phyloP scores from a whole-genome alignment of 2,113 vertebrate genomes.

The Conger conger region DNA sequence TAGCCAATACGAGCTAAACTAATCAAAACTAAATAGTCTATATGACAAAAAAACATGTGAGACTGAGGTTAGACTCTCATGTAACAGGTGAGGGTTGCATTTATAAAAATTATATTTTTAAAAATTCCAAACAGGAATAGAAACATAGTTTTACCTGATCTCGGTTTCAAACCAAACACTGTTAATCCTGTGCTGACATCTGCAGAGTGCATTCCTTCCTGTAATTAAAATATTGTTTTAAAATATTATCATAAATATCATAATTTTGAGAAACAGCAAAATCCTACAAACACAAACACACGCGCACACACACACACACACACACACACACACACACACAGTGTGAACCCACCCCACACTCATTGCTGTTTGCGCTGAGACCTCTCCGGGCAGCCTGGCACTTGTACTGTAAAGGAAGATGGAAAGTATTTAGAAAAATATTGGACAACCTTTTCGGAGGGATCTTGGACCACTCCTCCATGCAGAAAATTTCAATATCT shows the following conservation, averaged over 20 bases:
- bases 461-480: too few relatives aligned
- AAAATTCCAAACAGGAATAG: neutral
- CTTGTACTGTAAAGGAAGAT: constrained; percentile 59
- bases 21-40: too few relatives aligned
- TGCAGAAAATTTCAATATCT: too few relatives aligned
- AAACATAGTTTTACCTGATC: constrained; percentile 81
- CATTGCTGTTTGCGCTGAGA: constrained; percentile 81
- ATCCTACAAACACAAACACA: neutral
- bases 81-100: too few relatives aligned
- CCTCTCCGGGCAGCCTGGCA: constrained; percentile 80
- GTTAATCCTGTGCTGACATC: constrained; percentile 69
- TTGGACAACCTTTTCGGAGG: too few relatives aligned
- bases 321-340: too few relatives aligned
- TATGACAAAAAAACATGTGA: too few relatives aligned
- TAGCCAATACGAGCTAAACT: too few relatives aligned
- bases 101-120: too few relatives aligned
- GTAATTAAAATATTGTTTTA: constrained; percentile 13
- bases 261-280: too few relatives aligned
- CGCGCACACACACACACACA: constrained; percentile 12
- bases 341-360: constrained; percentile 76
- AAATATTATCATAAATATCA: too few relatives aligned
- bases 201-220: constrained; percentile 63
- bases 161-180: constrained; percentile 91
- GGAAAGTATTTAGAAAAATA: neutral
- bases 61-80: too few relatives aligned